phyloP scores from a whole-genome alignment of 2,888 invertebrate genomes.

The Carpatolechia fugitivella region DNA sequence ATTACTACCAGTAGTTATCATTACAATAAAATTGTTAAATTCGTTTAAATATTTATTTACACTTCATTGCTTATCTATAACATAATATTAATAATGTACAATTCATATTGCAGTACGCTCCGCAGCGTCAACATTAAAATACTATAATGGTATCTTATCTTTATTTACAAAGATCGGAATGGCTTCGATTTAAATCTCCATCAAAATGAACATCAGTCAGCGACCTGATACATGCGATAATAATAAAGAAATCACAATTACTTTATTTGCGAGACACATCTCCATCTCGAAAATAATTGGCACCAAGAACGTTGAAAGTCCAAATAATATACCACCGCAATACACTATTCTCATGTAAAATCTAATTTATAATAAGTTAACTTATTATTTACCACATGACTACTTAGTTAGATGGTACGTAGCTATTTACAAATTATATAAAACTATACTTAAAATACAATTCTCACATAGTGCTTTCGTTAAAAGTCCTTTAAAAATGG shows the following conservation, averaged over 20 bases:
- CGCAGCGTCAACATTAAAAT: conserved; percentile 25
- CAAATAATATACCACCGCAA: conserved; percentile 30
- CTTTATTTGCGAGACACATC: neutral
- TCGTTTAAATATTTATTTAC: conserved; percentile 77
- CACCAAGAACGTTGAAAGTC: conserved; percentile 45
- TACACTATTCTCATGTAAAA: conserved; percentile 44
- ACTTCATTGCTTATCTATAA: conserved; percentile 42
- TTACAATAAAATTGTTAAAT: conserved; percentile 66
- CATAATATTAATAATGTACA: conserved; percentile 39
- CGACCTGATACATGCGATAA: too few relatives aligned
- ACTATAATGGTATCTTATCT: conserved; percentile 17
- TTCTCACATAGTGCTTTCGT: conserved; percentile 31
- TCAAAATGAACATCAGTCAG: too few relatives aligned
- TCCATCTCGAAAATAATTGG: conserved; percentile 51
- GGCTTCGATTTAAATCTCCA: neutral
- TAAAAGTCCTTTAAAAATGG: conserved; percentile 52
- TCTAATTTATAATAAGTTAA: conserved; percentile 64
- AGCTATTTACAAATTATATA: conserved; percentile 48
- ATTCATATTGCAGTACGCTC: conserved; percentile 54
- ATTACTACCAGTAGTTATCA: conserved; percentile 47
- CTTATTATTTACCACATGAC: conserved; percentile 63
- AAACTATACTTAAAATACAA: conserved; percentile 24
- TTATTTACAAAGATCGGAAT: conserved; percentile 37
- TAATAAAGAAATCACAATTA: neutral
- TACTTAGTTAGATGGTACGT: conserved; percentile 40